phyloP scores from a whole-genome alignment of 2,113 vertebrate genomes.

The Elephantulus edwardii region DNA sequence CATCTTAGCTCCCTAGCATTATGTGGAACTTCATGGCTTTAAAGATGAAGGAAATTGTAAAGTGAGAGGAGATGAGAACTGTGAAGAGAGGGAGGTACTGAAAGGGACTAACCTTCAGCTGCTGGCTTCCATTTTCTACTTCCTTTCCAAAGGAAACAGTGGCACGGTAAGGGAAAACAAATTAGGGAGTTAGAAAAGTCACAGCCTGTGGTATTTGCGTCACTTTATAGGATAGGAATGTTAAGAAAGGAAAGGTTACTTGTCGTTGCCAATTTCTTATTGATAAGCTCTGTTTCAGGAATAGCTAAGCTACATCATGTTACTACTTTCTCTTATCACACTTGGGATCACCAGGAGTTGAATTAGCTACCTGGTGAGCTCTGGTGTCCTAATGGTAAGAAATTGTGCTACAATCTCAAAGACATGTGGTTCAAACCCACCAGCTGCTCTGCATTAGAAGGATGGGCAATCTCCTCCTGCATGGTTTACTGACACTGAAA shows the following conservation, averaged over 20 bases:
- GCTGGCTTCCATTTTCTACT: slow-evolving; percentile 42
- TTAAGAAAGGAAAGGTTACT: slow-evolving; percentile 1
- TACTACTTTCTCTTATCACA: background rate
- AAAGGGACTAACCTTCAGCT: background rate
- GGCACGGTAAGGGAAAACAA: slow-evolving; percentile 44
- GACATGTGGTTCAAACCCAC: too few relatives aligned
- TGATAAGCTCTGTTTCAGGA: slow-evolving; percentile 14
- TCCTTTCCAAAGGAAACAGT: slow-evolving; percentile 56
- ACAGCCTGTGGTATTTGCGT: background rate
- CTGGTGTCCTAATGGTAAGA: too few relatives aligned
- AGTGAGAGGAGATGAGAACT: background rate
- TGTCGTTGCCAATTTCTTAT: background rate
- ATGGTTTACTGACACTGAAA: too few relatives aligned
- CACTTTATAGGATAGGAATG: slow-evolving; percentile 9
- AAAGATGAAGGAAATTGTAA: background rate
- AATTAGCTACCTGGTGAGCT: background rate
- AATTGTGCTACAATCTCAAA: too few relatives aligned
- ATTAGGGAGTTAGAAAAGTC: slow-evolving; percentile 42
- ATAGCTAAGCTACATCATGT: background rate
- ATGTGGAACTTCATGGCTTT: background rate
- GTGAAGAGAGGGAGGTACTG: background rate
- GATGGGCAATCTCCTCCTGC: too few relatives aligned
- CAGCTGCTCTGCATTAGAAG: too few relatives aligned
- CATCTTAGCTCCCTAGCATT: background rate
- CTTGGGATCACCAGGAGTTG: background rate